These are phyloP conservation scores for Corydoras sp. DNA, from an alignment of 2,113 vertebrate species.

Conservation along the genomic window DNA sequence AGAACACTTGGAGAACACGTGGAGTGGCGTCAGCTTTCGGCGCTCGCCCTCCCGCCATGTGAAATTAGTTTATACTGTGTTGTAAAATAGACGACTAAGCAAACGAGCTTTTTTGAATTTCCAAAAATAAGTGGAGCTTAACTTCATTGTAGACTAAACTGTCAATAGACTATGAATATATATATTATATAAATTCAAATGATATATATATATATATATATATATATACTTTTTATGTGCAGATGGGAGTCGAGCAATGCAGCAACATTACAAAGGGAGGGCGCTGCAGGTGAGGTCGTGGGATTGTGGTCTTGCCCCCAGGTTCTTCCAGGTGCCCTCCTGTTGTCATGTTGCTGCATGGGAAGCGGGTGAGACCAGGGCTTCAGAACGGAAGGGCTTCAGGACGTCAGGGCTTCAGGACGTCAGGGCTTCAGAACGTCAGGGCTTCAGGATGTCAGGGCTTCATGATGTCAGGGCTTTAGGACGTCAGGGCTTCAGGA, in stretches of 20 bases:
- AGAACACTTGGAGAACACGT: slow-evolving; percentile 22
- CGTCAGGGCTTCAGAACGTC: no score
- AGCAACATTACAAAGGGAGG: slow-evolving; percentile 66
- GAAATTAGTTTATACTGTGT: slow-evolving; percentile 67
- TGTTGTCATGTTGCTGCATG: slow-evolving; percentile 70
- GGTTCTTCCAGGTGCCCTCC: slow-evolving; percentile 67
- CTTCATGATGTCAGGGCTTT: no score
- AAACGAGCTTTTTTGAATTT: slow-evolving; percentile 47
- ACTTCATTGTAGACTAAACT: slow-evolving; percentile 72
- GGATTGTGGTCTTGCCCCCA: slow-evolving; percentile 64
- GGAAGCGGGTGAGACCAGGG: slow-evolving; percentile 66
- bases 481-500: no score
- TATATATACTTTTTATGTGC: slow-evolving; percentile 78
- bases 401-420: no score
- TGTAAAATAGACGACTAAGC: slow-evolving; percentile 69
- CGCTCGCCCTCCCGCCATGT: slow-evolving; percentile 63
- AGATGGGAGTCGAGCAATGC: slow-evolving; percentile 74
- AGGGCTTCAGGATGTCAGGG: no score
- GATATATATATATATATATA: slow-evolving; percentile 73
- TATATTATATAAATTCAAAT: slow-evolving; percentile 73
- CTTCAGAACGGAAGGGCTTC: slow-evolving; percentile 41
- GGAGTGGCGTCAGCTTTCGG: slow-evolving; percentile 44
- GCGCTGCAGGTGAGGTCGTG: slow-evolving; percentile 60
- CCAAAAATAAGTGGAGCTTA: slow-evolving; percentile 63
- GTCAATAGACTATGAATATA: slow-evolving; percentile 78